Evolutionary conservation across 2,888 invertebrate genomes (phyloP), one percentile per base, ranked within the genome.

Genomic region (Lycocerus yunnanus): DNA sequence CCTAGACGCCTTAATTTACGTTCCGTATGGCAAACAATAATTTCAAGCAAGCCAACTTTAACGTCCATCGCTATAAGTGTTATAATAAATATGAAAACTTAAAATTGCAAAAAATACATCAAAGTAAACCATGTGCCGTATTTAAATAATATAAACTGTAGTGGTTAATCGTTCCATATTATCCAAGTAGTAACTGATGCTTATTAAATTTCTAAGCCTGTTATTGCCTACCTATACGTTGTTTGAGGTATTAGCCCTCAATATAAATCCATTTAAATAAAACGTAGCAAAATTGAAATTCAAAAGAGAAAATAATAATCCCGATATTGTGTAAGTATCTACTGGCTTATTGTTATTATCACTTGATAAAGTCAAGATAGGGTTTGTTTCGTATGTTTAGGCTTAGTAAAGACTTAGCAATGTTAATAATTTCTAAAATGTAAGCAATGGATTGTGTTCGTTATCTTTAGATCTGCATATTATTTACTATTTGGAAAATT

Each of bases 401-500:
- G n/a, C 43, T 43, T n/a, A 43, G 43, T n/a, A 43, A n/a, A 6
- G n/a, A 43, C 43, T 43, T 43, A 43, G 43, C n/a, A 43, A 43
- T 43, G n/a, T 43, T 43, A 43, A 43, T 43, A 43, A 43, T 43
- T 43, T 43, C 43, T 43, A 20, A 68, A 73, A 68, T 74, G 61
- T 65, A 63, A 74, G 68, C 68, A 68, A 68, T 59, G 60, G 68
- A 70, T 71, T 68, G 61, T 74, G 68, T 61, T 71, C 63, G 71
- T 74, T 71, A 71, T 71, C 68, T 68, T 43, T 65, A 68, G 24
- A 63, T 58, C 63, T 65, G 63, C 63, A 65, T 61, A 69, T 61
- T 18, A 27, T 43, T 43, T 43, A 63, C 61, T 61, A 69, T 68
- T 66, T 24, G 24, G 68, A 63, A 74, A 74, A 74, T 74, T 70